Evolutionary conservation across 2,113 vertebrate species (phyloP).

Genomic region (Bungarus multicinctus): DNA sequence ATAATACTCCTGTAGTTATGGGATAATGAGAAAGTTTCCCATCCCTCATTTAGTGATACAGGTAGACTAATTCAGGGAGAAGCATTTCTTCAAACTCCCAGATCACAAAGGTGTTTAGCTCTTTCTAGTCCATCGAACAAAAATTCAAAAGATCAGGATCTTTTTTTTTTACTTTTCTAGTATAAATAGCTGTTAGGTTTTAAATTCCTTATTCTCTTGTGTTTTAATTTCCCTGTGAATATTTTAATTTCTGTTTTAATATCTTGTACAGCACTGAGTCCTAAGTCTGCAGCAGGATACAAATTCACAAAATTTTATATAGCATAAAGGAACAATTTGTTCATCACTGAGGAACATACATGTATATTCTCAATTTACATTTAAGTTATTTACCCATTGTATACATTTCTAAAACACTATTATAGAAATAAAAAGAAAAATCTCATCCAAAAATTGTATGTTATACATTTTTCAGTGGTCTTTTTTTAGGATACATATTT

Average conservation of each 20-base stretch:
- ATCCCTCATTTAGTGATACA: neutral
- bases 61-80: neutral
- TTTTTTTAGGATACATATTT: neutral
- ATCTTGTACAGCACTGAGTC: neutral
- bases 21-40: neutral
- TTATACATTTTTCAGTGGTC: neutral
- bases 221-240: neutral
- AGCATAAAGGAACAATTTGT: constrained; percentile 18
- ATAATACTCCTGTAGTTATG: neutral
- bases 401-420: neutral
- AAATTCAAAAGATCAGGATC: neutral
- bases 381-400: neutral
- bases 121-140: neutral
- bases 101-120: neutral
- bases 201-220: neutral
- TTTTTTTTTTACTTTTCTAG: neutral
- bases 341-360: neutral
- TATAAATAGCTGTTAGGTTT: neutral
- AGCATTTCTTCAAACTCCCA: neutral
- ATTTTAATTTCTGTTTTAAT: neutral
- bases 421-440: neutral
- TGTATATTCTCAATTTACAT: neutral
- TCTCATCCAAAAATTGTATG: neutral
- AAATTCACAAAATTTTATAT: neutral
- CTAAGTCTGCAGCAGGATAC: neutral